Conservation (phyloP, 2,888 invertebrate species). For the Lasioglossum lativentre region DNA sequence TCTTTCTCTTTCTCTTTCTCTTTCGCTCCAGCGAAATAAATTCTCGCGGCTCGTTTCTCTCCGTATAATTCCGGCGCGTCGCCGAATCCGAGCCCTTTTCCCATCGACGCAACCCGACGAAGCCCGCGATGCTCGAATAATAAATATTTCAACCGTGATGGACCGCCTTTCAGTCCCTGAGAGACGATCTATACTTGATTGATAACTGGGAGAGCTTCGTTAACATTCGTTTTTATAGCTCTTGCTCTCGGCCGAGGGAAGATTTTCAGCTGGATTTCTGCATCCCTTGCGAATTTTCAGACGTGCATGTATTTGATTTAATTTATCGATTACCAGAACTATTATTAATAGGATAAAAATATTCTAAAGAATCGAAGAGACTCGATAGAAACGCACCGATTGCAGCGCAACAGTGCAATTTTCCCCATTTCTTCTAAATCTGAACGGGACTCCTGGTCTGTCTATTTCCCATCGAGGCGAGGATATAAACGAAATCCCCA, state of each 20-base stretch:
- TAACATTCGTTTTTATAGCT: neutral
- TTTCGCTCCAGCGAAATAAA: slow-evolving; percentile 27
- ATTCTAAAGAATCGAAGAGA: too few species aligned
- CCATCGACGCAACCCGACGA: neutral
- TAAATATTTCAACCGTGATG: slow-evolving; percentile 2
- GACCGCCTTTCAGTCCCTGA: neutral
- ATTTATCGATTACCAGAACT: too few species aligned
- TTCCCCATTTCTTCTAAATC: too few species aligned
- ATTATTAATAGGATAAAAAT: too few species aligned
- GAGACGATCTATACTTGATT: neutral
- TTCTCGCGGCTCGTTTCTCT: slow-evolving; percentile 32
- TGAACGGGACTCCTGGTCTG: neutral
- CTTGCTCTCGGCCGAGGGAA: too few species aligned
- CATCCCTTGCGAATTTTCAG: too few species aligned
- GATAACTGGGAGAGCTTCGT: neutral
- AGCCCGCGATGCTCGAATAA: neutral
- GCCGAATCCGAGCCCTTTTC: slow-evolving; percentile 19
- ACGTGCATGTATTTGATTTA: too few species aligned
- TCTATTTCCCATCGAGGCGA: neutral
- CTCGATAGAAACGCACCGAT: too few species aligned
- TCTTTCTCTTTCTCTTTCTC: neutral
- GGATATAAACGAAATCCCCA: neutral
- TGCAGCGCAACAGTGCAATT: too few species aligned
- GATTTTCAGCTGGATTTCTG: too few species aligned
- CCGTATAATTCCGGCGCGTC: slow-evolving; percentile 30